Conservation (phyloP, 2,797 vertebrate species). For the Melanotaenia nigrans region DNA sequence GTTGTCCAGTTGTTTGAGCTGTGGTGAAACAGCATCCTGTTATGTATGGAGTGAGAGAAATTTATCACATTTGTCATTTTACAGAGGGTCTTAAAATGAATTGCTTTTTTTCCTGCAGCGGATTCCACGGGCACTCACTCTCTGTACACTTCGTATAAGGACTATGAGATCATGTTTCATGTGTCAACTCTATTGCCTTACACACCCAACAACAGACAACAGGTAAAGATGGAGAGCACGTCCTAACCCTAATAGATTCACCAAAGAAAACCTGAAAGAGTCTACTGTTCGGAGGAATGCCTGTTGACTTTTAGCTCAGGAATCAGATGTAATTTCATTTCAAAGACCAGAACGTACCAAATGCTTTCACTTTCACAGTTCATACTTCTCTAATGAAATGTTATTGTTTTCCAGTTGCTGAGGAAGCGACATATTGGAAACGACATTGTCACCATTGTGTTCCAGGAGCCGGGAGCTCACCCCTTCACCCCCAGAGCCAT, state of each 20-base stretch:
- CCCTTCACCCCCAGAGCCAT: slow-evolving; percentile 96
- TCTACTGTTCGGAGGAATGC: slow-evolving; percentile 4
- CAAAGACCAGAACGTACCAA: background rate
- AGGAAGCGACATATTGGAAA: slow-evolving; percentile 98
- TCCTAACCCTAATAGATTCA: slow-evolving; percentile 6
- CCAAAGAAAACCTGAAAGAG: slow-evolving; percentile 9
- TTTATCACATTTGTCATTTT: slow-evolving; percentile 34
- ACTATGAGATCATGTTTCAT: slow-evolving; percentile 99
- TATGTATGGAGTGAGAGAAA: slow-evolving; percentile 31
- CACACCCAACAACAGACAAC: slow-evolving; percentile 98
- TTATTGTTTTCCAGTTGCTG: slow-evolving; percentile 81
- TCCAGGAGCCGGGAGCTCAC: slow-evolving; percentile 96
- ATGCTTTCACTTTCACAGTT: slow-evolving; percentile 11
- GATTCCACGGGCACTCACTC: slow-evolving; percentile 98
- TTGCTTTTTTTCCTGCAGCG: slow-evolving; percentile 81
- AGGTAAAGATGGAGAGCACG: slow-evolving; percentile 81
- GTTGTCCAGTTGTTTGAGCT: slow-evolving; percentile 52
- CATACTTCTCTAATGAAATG: slow-evolving; percentile 4
- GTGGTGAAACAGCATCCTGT: slow-evolving; percentile 51
- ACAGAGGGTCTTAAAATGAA: slow-evolving; percentile 23
- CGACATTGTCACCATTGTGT: slow-evolving; percentile 98
- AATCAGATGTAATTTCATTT: slow-evolving; percentile 22
- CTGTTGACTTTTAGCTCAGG: slow-evolving; percentile 3
- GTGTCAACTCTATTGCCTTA: slow-evolving; percentile 97
- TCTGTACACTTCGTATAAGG: slow-evolving; percentile 95